Evolutionary conservation across 1,140 invertebrate species (phyloP).

Genomic region (Teleogryllus occipitalis): DNA sequence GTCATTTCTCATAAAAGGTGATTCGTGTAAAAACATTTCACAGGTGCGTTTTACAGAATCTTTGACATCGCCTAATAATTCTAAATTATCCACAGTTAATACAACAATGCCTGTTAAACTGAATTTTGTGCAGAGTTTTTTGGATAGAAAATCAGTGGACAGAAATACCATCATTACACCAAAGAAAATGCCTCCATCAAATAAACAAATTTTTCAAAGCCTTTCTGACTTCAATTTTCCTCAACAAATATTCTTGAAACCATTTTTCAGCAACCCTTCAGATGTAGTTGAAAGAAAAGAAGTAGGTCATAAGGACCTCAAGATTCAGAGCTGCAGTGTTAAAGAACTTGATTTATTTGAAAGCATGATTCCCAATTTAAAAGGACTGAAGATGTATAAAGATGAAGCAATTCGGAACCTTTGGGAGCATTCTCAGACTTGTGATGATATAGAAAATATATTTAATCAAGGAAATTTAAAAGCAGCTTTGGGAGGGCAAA

Average conservation of each 20-base stretch:
- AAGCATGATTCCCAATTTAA: not conserved
- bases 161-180: too few relatives aligned
- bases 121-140: too few relatives aligned
- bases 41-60: too few relatives aligned
- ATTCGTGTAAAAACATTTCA: too few relatives aligned
- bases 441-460: not conserved
- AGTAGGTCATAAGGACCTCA: constrained; percentile 10
- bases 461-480: not conserved
- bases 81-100: too few relatives aligned
- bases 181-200: constrained; percentile 6
- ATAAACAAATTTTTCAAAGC: constrained; percentile 10
- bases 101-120: too few relatives aligned
- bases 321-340: not conserved
- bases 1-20: too few relatives aligned
- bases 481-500: constrained; percentile 11
- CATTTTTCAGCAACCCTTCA: constrained; percentile 14
- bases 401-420: not conserved
- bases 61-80: too few relatives aligned
- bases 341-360: constrained; percentile 2
- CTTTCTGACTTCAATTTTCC: constrained; percentile 10
- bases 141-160: too few relatives aligned
- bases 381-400: constrained; percentile 6
- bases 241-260: not conserved
- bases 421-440: constrained; percentile 4
- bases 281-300: constrained; percentile 13